phyloP scores from a whole-genome alignment of 2,797 vertebrate genomes.

The Catharus ustulatus region DNA sequence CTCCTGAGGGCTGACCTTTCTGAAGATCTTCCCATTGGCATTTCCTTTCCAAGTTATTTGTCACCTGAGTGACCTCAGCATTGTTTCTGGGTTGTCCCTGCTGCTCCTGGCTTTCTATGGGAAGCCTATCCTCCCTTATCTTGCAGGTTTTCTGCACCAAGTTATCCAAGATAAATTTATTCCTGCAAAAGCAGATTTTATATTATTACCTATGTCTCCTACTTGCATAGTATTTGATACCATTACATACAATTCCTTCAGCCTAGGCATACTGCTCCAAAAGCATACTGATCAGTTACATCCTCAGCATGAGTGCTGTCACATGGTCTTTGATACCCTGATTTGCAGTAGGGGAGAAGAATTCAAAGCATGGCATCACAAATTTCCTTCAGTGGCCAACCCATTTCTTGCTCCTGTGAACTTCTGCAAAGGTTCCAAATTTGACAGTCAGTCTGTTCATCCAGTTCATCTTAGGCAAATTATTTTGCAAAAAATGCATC shows the following conservation, averaged over 20 bases:
- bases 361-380: neutral
- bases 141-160: neutral
- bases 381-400: neutral
- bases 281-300: neutral
- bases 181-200: neutral
- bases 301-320: neutral
- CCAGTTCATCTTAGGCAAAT: neutral
- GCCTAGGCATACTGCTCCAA: neutral
- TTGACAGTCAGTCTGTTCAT: neutral
- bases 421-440: neutral
- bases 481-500: neutral
- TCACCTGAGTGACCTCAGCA: neutral
- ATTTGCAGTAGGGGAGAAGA: neutral
- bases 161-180: neutral
- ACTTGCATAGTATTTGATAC: neutral
- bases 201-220: neutral
- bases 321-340: rapidly evolving
- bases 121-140: neutral
- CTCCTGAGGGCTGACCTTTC: neutral
- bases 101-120: neutral
- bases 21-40: neutral
- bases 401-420: neutral
- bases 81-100: neutral
- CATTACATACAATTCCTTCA: neutral
- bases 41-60: neutral